These are phyloP conservation scores for Trissolcus basalis DNA, from an alignment of 1,140 invertebrate species.

Conservation along the genomic window DNA sequence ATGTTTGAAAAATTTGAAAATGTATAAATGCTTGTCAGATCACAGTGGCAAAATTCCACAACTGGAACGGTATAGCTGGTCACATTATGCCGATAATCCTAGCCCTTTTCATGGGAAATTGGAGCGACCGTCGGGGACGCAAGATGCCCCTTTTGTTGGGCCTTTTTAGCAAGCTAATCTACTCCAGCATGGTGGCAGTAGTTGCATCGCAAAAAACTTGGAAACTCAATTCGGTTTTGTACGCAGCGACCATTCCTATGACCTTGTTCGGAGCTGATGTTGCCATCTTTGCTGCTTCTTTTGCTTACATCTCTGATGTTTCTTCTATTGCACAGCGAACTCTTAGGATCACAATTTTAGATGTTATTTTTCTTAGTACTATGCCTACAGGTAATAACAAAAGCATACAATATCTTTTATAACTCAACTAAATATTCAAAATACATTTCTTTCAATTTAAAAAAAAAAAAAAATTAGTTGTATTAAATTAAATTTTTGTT, in stretches of 20 bases:
- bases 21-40: conserved; percentile 69
- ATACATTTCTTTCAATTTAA: too few species aligned
- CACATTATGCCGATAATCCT: conserved; percentile 83
- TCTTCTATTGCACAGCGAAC: conserved; percentile 80
- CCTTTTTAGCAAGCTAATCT: conserved; percentile 83
- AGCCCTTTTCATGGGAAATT: conserved; percentile 85
- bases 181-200: conserved; percentile 83
- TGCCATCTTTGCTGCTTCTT: conserved; percentile 84
- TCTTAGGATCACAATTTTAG: conserved; percentile 83
- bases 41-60: conserved; percentile 83
- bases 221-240: conserved; percentile 85
- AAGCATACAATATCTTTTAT: neutral
- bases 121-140: conserved; percentile 83
- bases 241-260: conserved; percentile 83
- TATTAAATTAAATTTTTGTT: conserved; percentile 19
- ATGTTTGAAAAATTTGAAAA: too few species aligned
- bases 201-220: conserved; percentile 81
- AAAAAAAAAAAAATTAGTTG: neutral
- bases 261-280: conserved; percentile 84
- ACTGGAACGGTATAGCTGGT: conserved; percentile 84
- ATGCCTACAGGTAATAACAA: conserved; percentile 80
- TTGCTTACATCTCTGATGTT: conserved; percentile 85
- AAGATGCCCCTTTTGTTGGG: conserved; percentile 83
- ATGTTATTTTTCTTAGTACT: conserved; percentile 83
- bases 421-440: too few species aligned